A percentile compares a stretch with the other conserved stretches of the same genome.
Evolutionary conservation across 2,888 invertebrate species (phyloP).

Genomic region (Chrysolina americana): DNA sequence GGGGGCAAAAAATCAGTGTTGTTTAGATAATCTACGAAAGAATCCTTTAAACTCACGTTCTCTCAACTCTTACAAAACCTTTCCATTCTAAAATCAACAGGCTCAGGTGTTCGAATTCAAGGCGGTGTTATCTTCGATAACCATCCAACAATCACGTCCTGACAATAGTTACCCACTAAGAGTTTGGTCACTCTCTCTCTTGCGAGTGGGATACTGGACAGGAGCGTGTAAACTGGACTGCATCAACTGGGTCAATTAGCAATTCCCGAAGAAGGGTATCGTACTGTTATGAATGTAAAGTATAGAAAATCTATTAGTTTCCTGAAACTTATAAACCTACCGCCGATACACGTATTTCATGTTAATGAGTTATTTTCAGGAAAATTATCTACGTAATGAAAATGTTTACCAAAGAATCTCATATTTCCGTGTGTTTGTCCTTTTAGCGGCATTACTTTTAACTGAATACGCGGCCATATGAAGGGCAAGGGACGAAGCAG

Average conservation of each 20-base stretch:
- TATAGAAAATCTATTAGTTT: too few relatives aligned
- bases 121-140: constrained; percentile 51
- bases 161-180: constrained; percentile 45
- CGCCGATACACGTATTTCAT: too few relatives aligned
- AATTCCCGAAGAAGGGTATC: background rate
- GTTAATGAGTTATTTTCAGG: too few relatives aligned
- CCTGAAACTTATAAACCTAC: too few relatives aligned
- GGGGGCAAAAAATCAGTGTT: constrained; percentile 46
- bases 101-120: constrained; percentile 51
- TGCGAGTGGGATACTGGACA: background rate
- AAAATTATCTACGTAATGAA: too few relatives aligned
- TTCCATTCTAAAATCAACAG: constrained; percentile 50
- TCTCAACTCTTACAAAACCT: constrained; percentile 45
- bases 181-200: constrained; percentile 12
- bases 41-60: constrained; percentile 52
- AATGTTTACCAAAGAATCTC: too few relatives aligned
- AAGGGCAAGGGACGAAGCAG: too few relatives aligned
- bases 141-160: constrained; percentile 51
- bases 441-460: too few relatives aligned
- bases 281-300: too few relatives aligned
- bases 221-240: background rate
- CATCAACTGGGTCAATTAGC: background rate
- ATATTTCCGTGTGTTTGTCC: too few relatives aligned
- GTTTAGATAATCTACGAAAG: constrained; percentile 45
- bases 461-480: too few relatives aligned